A percentile compares a stretch with the other conserved stretches of the same genome.
These are phyloP conservation scores for Embiotoca jacksoni DNA, from an alignment of 2,113 vertebrate species.

Conservation along the genomic window DNA sequence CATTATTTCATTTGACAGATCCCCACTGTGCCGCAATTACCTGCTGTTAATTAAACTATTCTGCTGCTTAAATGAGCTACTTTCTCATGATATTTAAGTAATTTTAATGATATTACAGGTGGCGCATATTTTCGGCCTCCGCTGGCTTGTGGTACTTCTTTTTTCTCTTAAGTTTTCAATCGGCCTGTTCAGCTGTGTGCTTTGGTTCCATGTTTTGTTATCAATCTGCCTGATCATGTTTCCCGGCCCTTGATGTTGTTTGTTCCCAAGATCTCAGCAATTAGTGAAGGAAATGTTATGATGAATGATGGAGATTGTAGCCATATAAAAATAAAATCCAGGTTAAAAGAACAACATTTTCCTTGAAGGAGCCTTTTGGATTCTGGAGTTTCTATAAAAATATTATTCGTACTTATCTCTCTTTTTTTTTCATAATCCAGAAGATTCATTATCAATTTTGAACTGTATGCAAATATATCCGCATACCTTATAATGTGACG, in stretches of 20 bases:
- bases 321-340: neutral
- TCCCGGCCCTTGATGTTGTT: constrained; percentile 12
- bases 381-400: neutral
- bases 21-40: constrained; percentile 42
- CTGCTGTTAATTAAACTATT: constrained; percentile 38
- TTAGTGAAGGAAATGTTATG: constrained; percentile 11
- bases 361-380: fast-evolving
- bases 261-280: neutral
- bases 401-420: neutral
- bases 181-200: neutral
- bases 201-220: neutral
- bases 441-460: neutral
- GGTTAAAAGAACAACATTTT: neutral
- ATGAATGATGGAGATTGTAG: neutral
- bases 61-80: constrained; percentile 20
- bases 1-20: constrained; percentile 57
- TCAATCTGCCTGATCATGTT: neutral
- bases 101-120: neutral
- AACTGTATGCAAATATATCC: neutral
- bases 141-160: neutral
- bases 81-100: neutral
- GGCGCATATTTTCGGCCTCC: neutral
- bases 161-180: neutral
- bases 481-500: no score
- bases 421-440: neutral